Evolutionary conservation across 2,888 invertebrate species (phyloP).

Genomic region (Lasioglossum malachurum): DNA sequence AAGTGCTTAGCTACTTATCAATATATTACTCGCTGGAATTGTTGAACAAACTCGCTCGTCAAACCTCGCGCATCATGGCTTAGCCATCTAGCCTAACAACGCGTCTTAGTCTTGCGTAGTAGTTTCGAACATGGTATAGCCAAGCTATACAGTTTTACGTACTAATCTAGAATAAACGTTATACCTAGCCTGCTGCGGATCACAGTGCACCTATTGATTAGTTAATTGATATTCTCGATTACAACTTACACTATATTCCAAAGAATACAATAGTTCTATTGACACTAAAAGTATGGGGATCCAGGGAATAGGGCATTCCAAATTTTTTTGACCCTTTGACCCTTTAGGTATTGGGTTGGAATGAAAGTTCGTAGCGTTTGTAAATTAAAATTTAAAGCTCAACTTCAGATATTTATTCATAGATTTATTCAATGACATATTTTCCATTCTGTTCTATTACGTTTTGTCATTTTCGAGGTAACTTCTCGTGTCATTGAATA

Average conservation of each 20-base stretch:
- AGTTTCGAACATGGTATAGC: not conserved
- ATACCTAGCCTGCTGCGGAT: not conserved
- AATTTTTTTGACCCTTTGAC: too few species aligned
- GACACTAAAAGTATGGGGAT: too few species aligned
- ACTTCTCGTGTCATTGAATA: too few species aligned
- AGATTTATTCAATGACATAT: too few species aligned
- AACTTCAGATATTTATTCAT: too few species aligned
- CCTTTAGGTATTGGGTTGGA: too few species aligned
- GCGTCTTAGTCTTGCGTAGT: not conserved
- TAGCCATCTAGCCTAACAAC: not conserved
- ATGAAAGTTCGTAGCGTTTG: too few species aligned
- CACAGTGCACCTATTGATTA: not conserved
- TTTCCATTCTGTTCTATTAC: too few species aligned
- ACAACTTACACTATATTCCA: not conserved
- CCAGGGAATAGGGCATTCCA: too few species aligned
- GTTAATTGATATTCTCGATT: not conserved
- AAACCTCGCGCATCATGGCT: not conserved
- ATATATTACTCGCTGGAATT: not conserved
- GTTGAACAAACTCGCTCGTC: slow-evolving; percentile 7
- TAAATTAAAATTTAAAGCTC: too few species aligned
- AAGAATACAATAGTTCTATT: not conserved
- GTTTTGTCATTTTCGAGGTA: too few species aligned
- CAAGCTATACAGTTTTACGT: not conserved
- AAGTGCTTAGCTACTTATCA: slow-evolving; percentile 8
- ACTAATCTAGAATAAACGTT: not conserved